Evolutionary conservation across 2,888 invertebrate species (phyloP).

Genomic region (Margaritifera margaritifera): DNA sequence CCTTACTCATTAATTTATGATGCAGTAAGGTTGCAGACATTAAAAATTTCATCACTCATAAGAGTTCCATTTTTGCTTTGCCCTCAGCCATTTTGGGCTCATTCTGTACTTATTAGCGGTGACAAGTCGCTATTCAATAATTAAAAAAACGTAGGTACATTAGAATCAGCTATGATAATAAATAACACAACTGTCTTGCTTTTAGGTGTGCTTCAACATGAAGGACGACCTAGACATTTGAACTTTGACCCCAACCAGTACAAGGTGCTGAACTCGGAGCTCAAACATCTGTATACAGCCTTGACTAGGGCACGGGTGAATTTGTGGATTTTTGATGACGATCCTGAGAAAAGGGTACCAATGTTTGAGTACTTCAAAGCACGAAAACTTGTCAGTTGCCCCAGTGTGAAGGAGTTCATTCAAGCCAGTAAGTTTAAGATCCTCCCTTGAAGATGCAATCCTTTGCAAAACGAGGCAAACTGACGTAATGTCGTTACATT

Average conservation of each 20-base stretch:
- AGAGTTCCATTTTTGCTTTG: no score
- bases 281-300: constrained; percentile 43
- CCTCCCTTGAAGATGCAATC: no score
- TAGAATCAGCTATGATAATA: background rate
- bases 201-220: constrained; percentile 29
- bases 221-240: constrained; percentile 36
- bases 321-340: constrained; percentile 43
- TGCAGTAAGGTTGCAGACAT: no score
- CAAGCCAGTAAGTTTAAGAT: no score
- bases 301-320: constrained; percentile 38
- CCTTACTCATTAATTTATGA: no score
- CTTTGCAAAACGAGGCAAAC: no score
- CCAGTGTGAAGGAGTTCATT: no score
- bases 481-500: no score
- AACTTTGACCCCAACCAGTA: constrained; percentile 30
- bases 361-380: constrained; percentile 38
- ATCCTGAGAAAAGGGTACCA: constrained; percentile 21
- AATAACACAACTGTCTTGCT: background rate
- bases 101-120: background rate
- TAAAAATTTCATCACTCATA: no score
- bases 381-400: constrained; percentile 1
- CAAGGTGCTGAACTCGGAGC: constrained; percentile 36
- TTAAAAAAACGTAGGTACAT: background rate
- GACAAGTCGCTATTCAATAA: background rate
- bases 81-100: no score